A percentile compares a stretch with the other conserved stretches of the same genome.
Evolutionary conservation across 2,113 vertebrate genomes (phyloP).

Genomic region (Rhipidura dahli): DNA sequence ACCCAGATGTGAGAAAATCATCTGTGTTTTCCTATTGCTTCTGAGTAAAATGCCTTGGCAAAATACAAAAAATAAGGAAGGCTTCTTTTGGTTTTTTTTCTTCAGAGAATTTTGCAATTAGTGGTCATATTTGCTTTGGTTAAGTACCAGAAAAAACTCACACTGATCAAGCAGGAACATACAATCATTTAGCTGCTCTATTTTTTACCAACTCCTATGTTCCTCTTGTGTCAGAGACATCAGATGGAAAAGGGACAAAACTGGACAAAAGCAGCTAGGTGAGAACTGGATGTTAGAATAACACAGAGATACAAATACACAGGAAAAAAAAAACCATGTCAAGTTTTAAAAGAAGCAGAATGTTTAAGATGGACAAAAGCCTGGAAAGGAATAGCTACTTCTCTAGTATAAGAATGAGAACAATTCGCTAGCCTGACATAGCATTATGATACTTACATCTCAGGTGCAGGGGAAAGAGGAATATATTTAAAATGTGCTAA

Average conservation of each 20-base stretch:
- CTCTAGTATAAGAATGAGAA: neutral
- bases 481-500: neutral
- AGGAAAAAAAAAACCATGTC: neutral
- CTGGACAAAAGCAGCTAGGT: neutral
- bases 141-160: neutral
- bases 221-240: neutral
- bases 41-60: neutral
- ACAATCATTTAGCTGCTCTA: neutral
- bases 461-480: neutral
- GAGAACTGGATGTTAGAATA: neutral
- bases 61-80: neutral
- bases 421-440: neutral
- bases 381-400: neutral
- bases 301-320: neutral
- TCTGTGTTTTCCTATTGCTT: neutral
- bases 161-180: rapidly evolving
- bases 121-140: neutral
- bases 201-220: neutral
- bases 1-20: neutral
- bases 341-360: neutral
- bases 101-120: neutral
- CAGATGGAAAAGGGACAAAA: neutral
- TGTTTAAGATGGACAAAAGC: neutral
- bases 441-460: neutral
- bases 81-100: neutral